Conservation (phyloP, 2,113 vertebrate genomes). For the Sebastes fasciatus region DNA sequence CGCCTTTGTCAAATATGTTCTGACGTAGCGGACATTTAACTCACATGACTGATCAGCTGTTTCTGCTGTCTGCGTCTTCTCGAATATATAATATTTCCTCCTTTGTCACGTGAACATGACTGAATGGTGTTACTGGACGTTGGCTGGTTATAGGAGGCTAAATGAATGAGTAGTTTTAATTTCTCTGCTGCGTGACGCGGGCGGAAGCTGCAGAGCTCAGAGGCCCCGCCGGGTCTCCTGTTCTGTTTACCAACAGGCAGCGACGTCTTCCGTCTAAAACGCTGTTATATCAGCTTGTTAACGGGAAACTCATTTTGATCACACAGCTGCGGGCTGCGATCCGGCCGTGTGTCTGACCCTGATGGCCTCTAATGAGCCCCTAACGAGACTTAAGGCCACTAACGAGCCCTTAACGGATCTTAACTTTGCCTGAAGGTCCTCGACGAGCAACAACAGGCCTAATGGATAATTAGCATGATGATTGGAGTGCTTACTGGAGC, state of each 20-base stretch:
- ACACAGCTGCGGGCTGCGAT: conserved; percentile 12
- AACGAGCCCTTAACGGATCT: conserved; percentile 24
- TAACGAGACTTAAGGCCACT: conserved; percentile 48
- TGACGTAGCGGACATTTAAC: no score
- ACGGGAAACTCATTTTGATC: conserved; percentile 49
- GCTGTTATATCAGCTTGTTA: conserved; percentile 17
- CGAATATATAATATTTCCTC: neutral
- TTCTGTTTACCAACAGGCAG: conserved; percentile 18
- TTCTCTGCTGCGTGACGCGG: neutral
- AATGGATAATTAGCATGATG: conserved; percentile 48
- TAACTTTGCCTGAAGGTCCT: conserved; percentile 31
- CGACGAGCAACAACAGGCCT: conserved; percentile 24
- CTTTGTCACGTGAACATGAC: neutral
- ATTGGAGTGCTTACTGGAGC: conserved; percentile 34
- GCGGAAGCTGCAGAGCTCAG: neutral
- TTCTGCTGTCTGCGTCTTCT: no score
- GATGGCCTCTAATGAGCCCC: conserved; percentile 54
- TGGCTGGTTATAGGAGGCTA: neutral
- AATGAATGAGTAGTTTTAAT: neutral
- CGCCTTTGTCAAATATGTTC: no score
- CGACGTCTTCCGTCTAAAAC: neutral
- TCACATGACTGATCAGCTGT: no score
- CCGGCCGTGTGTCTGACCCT: conserved; percentile 38
- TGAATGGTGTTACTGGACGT: neutral
- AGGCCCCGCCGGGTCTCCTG: neutral